Base-by-base conservation (phyloP, 2,888 invertebrate genomes). In the Agapostemon virescens region DNA sequence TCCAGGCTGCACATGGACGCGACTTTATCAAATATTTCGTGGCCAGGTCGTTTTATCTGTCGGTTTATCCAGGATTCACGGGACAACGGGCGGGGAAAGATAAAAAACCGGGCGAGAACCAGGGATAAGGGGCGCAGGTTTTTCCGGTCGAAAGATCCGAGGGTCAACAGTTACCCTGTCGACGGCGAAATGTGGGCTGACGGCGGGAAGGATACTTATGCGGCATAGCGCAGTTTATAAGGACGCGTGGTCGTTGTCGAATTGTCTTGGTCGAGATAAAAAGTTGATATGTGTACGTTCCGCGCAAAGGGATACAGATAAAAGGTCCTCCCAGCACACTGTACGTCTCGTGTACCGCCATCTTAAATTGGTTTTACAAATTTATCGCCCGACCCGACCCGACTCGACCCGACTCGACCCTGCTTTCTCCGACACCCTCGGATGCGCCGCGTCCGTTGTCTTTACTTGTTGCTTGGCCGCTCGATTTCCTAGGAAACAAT, bases 331-430 rank as follows among this genome's bases (percentile, higher is more conserved):
- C 26, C n/a, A 33, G 70, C 52, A 52, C 74, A 74, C 33, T 74
- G 55, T 74, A 64, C 74, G 86, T 58, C 63, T 71, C 83, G 69
- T 71, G 72, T 77, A 81, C 81, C 81, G 82, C 83, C 81, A 79
- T 74, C 79, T 88, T 84, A 86, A 88, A 88, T 88, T 89, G 86
- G 78, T 88, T 86, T 87, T 79, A 86, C 86, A 82, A 89, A 88
- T 88, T 89, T 89, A 88, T 88, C 84, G 74, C 79, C 77, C 52
- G 63, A 52, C 33, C 74, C 36, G 64, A 30, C 40, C 72, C 30
- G 55, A 55, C 55, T 26, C 36, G 64, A 30, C 40, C 72, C 30
- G 55, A 55, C 55, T 26, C 55, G 23, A 55, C 55, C 26, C 49
- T n/a, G n/a, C 49, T 49, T n/a, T 49, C 49, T 55, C 17, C 26